Evolutionary conservation across 2,888 invertebrate species (phyloP).

Genomic region (Rhogogaster chlorosoma): DNA sequence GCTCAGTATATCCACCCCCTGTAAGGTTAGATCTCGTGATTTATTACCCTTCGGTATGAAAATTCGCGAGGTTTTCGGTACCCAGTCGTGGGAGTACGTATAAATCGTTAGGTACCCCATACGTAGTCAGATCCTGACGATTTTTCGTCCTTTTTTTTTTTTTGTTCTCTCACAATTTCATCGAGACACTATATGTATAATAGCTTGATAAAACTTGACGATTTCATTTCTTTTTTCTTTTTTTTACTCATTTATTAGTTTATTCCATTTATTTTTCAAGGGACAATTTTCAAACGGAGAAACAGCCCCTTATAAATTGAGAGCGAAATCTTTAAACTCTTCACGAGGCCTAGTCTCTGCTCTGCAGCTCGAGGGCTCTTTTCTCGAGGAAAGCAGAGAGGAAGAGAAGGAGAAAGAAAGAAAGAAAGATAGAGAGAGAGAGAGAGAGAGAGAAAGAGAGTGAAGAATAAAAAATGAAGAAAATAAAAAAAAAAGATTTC

Average conservation of each 20-base stretch:
- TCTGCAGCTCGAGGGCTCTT: not conserved
- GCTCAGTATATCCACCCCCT: not conserved
- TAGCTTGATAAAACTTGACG: not conserved
- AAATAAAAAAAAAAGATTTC: not conserved
- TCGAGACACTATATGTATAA: not conserved
- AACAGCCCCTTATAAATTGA: conserved; percentile 2
- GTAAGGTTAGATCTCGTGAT: conserved; percentile 45
- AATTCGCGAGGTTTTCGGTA: conserved; percentile 10
- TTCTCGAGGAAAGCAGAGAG: not conserved
- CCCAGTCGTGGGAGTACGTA: not conserved
- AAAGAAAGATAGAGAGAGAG: no score
- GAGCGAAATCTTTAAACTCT: not conserved
- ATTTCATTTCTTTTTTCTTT: not conserved
- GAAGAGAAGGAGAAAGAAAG: no score
- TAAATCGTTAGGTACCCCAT: not conserved
- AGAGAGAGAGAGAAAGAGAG: no score
- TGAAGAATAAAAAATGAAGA: not conserved
- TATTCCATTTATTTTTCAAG: not conserved
- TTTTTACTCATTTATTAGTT: not conserved
- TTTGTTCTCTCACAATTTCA: not conserved
- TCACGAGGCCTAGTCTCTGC: not conserved
- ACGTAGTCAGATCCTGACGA: not conserved
- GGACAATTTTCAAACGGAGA: not conserved
- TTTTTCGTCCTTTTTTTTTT: not conserved
- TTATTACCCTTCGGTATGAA: conserved; percentile 21